Evolutionary conservation across 2,113 vertebrate genomes (phyloP), one percentile per base, ranked within the genome.

Genomic region (Sisor rabdophorus): DNA sequence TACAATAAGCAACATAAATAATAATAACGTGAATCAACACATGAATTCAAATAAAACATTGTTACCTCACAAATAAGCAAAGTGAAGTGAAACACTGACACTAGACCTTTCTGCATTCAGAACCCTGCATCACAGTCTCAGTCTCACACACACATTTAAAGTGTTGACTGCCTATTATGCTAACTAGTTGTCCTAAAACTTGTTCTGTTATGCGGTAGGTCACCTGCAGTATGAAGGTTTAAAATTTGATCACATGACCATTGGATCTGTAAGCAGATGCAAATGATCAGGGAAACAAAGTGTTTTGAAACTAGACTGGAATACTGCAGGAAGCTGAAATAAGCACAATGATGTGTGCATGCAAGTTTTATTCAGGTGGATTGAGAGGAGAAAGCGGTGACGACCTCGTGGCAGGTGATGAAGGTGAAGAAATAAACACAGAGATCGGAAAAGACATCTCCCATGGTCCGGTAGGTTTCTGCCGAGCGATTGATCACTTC

Each of bases 381-480:
- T 84, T 95, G 93, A 60, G 92, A 93, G 56, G 92, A 93, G 78
- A 93, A 86, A 63, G 94, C 73, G 64, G 90, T 75, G 77, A 91
- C 80, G 53, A 98, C 86, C 93, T 98, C 95, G 9, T 99, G 95
- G 26, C 93, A 95, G 71, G 95, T 90, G 82, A 98, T 93, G 79
- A 99, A 99, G 28, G 94, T 97, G 86, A 99, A 99, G 91, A 99
- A 98, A 86, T 99, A 99, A 80, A 95, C 87, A 75, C 97, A 98
- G 58, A 99, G 95, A 84, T 99, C 97, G 11, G 96, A 95, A 63
- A 99, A 99, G 74, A 99, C 96, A 77, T 98, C 96, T 17, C 95
- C 95, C 97, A 99, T 98, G 89, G 94, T 95, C 88, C 96, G 88
- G 84, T 99, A 99, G 55, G 97, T 99, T 85, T 98, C 96, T 94